Conservation (phyloP, 2,113 vertebrate genomes). For the Ancistrus triradiatus region DNA sequence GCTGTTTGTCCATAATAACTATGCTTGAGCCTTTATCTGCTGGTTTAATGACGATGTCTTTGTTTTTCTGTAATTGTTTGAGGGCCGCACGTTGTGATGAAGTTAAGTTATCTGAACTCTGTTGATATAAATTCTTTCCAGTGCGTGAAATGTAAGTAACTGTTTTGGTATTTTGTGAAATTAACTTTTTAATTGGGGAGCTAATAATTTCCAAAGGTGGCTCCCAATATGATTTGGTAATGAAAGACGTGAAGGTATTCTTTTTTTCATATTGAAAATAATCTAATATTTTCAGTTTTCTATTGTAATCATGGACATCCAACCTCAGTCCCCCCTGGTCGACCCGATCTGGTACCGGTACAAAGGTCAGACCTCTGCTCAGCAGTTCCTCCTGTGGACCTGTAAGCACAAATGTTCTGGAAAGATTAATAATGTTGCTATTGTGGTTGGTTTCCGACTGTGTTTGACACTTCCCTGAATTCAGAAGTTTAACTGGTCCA, state of each 20-base stretch:
- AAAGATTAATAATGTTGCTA: constrained; percentile 2
- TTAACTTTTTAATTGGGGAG: not conserved
- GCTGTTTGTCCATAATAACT: not conserved
- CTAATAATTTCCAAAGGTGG: not conserved
- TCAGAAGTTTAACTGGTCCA: constrained; percentile 20
- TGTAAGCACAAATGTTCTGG: not conserved
- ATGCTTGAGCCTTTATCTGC: not conserved
- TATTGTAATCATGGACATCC: not conserved
- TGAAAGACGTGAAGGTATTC: not conserved
- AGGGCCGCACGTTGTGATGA: not conserved
- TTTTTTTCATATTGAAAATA: not conserved
- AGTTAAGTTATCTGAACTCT: not conserved
- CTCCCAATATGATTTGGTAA: constrained; percentile 9
- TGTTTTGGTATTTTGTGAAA: not conserved
- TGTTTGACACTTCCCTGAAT: not conserved
- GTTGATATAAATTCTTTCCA: not conserved
- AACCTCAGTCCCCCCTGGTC: not conserved
- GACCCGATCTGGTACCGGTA: not conserved
- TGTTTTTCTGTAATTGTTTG: not conserved
- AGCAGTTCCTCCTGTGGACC: not conserved
- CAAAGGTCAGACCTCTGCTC: constrained; percentile 14
- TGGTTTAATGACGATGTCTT: not conserved
- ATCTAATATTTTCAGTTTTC: not conserved
- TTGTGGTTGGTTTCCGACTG: not conserved
- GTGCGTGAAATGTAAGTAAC: no score